Evolutionary conservation across 2,797 vertebrate species (phyloP), one percentile per base, ranked within the genome.

Genomic region (Salarias fasciatus): DNA sequence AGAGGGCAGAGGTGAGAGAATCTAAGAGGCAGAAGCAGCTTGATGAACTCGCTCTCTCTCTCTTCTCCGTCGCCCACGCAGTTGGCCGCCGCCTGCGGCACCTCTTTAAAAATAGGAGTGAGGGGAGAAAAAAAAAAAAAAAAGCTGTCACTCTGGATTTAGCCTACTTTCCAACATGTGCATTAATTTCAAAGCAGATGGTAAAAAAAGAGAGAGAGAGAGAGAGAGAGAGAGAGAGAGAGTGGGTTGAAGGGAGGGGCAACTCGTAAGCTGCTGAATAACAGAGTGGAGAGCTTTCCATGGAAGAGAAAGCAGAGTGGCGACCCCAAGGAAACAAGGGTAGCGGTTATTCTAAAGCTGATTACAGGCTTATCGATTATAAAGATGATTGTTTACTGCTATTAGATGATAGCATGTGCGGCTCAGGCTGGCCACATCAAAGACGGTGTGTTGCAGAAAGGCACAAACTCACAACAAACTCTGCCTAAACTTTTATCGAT

Each of bases 101-200:
- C 48, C 78, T 77, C 76, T 72, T 86, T 78, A 73, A 89, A 84
- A 88, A 86, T 79, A 88, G 80, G 69, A 82, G 63, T 60, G 43
- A 66, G 60, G 33, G 33, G 9, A 6, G 33, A 8, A 31, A 31
- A 31, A 35, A 35, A 72, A 79, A 86, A 85, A 35, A 72, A 79
- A 86, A 85, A 82, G 63, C 82, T 87, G 87, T 90, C 91, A 86
- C 82, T 90, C 88, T 86, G 84, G 90, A 91, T 92, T 91, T 91
- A 93, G 86, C 91, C 89, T 88, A 90, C 76, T 92, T 92, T 91
- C 82, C 82, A 89, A 87, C 88, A 82, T 80, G 77, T 53, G 81
- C 89, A 91, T 91, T 92, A 75, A 92, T 92, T 92, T 92, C 82
- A 91, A 88, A 93, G 87, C 90, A 91, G 91, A 91, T 91, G 90